Conservation (phyloP, 2,888 invertebrate species). For the Nomada ruficornis region DNA sequence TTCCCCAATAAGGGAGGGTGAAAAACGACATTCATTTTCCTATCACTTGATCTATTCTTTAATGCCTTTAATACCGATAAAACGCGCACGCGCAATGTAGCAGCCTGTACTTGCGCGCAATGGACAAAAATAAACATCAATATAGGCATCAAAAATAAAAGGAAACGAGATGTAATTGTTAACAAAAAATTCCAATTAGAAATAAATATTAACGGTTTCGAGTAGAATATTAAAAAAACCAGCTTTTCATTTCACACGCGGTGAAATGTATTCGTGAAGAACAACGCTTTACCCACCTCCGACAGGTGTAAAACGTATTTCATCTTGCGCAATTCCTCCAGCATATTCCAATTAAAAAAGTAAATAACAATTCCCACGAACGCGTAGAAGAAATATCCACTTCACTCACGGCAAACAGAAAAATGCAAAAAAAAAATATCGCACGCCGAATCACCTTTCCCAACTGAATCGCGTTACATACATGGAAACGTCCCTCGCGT, state of each 20-base stretch:
- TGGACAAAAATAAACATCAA: background rate
- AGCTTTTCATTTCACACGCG: background rate
- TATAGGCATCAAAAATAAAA: background rate
- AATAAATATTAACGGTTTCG: constrained; percentile 11
- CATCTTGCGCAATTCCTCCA: constrained; percentile 11
- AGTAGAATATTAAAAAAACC: background rate
- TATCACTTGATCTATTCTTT: constrained; percentile 1
- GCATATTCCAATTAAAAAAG: constrained; percentile 8
- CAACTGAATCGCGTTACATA: background rate
- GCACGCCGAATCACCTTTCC: background rate
- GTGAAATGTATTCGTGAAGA: too few species aligned
- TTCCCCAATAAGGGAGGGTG: background rate
- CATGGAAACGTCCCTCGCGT: constrained; percentile 9
- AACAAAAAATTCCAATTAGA: background rate
- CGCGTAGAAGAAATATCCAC: constrained; percentile 7
- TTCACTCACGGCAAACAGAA: background rate
- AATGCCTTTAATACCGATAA: background rate
- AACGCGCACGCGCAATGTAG: constrained; percentile 1
- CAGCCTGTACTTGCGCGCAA: background rate
- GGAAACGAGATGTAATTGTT: background rate
- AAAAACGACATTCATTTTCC: background rate
- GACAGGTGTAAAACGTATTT: background rate
- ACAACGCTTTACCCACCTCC: background rate
- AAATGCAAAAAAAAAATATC: background rate
- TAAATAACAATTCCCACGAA: constrained; percentile 4